Evolutionary conservation across 2,888 invertebrate genomes (phyloP), one percentile per base, ranked within the genome.

Genomic region (Amphipyra berbera): DNA sequence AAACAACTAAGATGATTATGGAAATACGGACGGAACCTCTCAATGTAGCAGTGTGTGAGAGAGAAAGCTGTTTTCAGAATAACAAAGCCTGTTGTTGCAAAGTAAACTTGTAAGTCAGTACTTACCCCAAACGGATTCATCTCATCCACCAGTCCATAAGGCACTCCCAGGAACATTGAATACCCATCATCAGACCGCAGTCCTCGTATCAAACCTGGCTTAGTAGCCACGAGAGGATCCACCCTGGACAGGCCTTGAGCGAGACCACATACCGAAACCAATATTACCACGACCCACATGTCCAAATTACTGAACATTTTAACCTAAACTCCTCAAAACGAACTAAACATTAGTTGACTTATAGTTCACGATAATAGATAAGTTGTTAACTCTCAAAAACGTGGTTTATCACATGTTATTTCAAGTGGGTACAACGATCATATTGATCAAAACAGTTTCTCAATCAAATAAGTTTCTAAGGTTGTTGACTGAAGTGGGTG

Each of bases 81-180:
- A 21, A 21, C 21, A 21, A 1, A 21, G 3, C 21, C 21, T 21
- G 3, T 21, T n/a, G n/a, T n/a, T 10, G 1, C 10, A 37, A 37
- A 37, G 1, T 7, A 37, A 6, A 10, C n/a, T n/a, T n/a, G 10
- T 21, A 37, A 37, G 9, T 15, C n/a, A n/a, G 27, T 4, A 46
- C 59, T 47, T 14, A 79, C 79, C 58, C 78, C 78, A 59, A 83
- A 68, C 65, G 79, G 73, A 69, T 77, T 74, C 0, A 12, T 46
- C 40, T 60, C 67, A 37, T 78, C 59, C 6, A 80, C 61, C 14
- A 56, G 52, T 15, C 76, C 82, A 62, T 78, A 82, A 12, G 82
- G 82, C 7, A 82, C 71, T 10, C 82, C 82, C 37, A 78, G 57
- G 37, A 75, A 82, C 52, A 66, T 68, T 14, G 65, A 61, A 55